Evolutionary conservation across 2,888 invertebrate genomes (phyloP).

Genomic region (Amaurobius ferox): DNA sequence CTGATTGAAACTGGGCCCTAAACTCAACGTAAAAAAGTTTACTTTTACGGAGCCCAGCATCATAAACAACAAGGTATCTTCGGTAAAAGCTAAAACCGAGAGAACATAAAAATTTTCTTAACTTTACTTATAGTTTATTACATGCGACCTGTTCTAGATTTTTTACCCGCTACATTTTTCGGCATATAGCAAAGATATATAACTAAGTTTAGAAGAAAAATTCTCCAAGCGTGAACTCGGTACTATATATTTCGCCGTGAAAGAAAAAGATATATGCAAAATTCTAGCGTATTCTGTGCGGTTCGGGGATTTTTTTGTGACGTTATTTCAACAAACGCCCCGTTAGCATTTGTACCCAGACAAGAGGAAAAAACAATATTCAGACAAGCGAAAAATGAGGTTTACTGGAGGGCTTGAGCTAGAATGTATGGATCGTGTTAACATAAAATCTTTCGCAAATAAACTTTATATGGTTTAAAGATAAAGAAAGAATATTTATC

Average conservation of each 20-base stretch:
- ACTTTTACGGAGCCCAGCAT: conserved; percentile 24
- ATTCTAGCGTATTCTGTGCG: conserved; percentile 7
- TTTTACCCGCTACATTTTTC: conserved; percentile 24
- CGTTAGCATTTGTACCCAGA: conserved; percentile 30
- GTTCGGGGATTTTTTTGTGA: conserved; percentile 21
- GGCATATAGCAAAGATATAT: conserved; percentile 15
- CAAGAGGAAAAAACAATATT: conserved; percentile 35
- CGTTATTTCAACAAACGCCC: conserved; percentile 24
- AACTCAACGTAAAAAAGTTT: conserved; percentile 23
- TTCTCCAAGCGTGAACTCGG: conserved; percentile 32
- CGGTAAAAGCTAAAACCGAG: conserved; percentile 39
- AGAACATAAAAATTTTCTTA: conserved; percentile 40
- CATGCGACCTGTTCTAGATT: conserved; percentile 31
- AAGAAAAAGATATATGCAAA: conserved; percentile 27
- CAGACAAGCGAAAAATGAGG: conserved; percentile 54
- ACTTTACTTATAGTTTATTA: conserved; percentile 61
- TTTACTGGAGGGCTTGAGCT: conserved; percentile 9
- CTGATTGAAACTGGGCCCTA: conserved; percentile 67
- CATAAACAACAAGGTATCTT: conserved; percentile 50
- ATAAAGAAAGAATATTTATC: background rate
- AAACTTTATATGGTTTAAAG: background rate
- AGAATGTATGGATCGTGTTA: background rate
- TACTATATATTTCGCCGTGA: conserved; percentile 5
- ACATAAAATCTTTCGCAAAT: conserved; percentile 10
- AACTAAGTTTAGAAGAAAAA: conserved; percentile 37